Evolutionary conservation across 2,888 invertebrate species (phyloP).

Genomic region (Sminthurides aquaticus): DNA sequence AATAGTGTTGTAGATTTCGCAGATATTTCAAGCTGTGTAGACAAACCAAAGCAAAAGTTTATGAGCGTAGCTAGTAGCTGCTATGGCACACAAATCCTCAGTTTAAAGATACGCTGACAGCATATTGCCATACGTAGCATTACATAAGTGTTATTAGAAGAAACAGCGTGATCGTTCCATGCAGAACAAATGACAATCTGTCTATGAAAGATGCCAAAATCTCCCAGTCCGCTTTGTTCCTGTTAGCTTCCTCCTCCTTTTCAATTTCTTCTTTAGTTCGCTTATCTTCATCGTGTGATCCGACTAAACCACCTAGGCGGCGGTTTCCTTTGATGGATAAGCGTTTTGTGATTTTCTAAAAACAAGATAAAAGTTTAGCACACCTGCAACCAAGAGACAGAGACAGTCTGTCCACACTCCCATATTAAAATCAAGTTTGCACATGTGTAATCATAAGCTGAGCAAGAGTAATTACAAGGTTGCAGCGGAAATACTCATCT

Average conservation of each 20-base stretch:
- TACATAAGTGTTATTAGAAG: constrained; percentile 22
- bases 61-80: no score
- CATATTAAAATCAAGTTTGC: no score
- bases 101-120: no score
- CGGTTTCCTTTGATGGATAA: neutral
- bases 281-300: neutral
- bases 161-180: constrained; percentile 44
- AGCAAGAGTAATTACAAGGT: no score
- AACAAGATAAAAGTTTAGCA: neutral
- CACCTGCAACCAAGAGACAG: neutral
- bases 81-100: no score
- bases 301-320: neutral
- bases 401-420: no score
- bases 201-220: constrained; percentile 58
- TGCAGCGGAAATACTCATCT: no score
- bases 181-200: constrained; percentile 55
- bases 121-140: no score
- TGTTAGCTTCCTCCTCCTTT: constrained; percentile 18
- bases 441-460: no score
- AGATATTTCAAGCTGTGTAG: no score
- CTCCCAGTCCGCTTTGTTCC: constrained; percentile 53
- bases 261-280: constrained; percentile 19
- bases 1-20: no score
- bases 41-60: no score
- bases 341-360: neutral